These are phyloP conservation scores for Leptinotarsa lineolata DNA, from an alignment of 1,140 invertebrate genomes.

Conservation along the genomic window DNA sequence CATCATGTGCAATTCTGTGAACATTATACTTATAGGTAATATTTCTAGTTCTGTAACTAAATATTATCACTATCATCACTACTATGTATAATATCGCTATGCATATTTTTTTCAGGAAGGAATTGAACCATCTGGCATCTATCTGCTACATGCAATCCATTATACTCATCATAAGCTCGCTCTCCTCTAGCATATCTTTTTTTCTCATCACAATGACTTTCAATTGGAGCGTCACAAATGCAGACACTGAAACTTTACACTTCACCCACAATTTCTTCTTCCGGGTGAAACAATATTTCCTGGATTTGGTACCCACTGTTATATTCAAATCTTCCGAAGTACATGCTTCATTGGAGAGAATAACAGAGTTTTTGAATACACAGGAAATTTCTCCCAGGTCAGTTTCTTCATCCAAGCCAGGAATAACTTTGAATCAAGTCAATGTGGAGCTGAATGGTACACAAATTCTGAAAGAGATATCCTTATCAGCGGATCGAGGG, in stretches of 20 bases:
- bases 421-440: constrained; percentile 37
- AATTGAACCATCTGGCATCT: constrained; percentile 39
- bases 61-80: too few relatives aligned
- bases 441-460: constrained; percentile 40
- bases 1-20: too few relatives aligned
- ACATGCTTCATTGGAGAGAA: constrained; percentile 37
- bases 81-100: not conserved
- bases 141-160: constrained; percentile 47
- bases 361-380: constrained; percentile 35
- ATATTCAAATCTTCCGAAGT: constrained; percentile 63
- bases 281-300: constrained; percentile 72
- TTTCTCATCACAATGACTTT: constrained; percentile 69
- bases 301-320: constrained; percentile 74
- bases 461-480: constrained; percentile 59
- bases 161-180: constrained; percentile 53
- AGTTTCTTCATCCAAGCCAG: constrained; percentile 29
- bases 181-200: constrained; percentile 67
- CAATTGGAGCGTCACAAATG: constrained; percentile 66
- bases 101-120: constrained; percentile 7
- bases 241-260: constrained; percentile 78
- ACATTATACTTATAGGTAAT: too few relatives aligned
- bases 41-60: too few relatives aligned
- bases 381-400: constrained; percentile 28
- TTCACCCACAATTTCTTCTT: constrained; percentile 76
- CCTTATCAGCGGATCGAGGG: constrained; percentile 5